Conservation (phyloP, 2,113 vertebrate species). For the Leptobrachium leishanense region DNA sequence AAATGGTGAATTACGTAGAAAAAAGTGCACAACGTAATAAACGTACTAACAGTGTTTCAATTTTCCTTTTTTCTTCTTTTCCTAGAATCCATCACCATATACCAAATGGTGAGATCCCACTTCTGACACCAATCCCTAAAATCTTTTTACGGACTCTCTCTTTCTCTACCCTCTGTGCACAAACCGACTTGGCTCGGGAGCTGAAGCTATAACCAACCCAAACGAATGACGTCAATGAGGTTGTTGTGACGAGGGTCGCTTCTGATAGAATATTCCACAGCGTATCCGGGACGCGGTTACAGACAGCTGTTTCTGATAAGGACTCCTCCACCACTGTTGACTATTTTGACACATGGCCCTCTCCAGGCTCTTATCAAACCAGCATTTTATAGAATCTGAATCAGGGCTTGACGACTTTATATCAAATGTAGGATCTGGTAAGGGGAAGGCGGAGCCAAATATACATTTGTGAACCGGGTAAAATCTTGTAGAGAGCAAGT, state of each 20-base stretch:
- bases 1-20: too few relatives aligned
- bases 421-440: too few relatives aligned
- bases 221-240: not conserved
- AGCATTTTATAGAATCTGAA: too few relatives aligned
- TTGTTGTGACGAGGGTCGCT: not conserved
- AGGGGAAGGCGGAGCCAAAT: too few relatives aligned
- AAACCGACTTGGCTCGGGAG: not conserved
- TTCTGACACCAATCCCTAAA: not conserved
- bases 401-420: too few relatives aligned
- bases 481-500: too few relatives aligned
- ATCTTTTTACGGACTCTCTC: not conserved
- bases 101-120: slow-evolving; percentile 62
- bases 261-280: not conserved
- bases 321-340: too few relatives aligned
- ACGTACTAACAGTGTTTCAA: not conserved
- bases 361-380: too few relatives aligned
- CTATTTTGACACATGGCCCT: too few relatives aligned
- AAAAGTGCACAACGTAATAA: not conserved
- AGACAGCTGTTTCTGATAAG: too few relatives aligned
- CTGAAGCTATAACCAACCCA: not conserved
- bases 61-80: slow-evolving; percentile 42
- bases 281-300: too few relatives aligned
- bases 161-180: not conserved
- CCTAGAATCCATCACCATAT: slow-evolving; percentile 66
- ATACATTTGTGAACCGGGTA: too few relatives aligned